Conservation (phyloP, 2,113 vertebrate genomes). For the Hydropotes inermis region DNA sequence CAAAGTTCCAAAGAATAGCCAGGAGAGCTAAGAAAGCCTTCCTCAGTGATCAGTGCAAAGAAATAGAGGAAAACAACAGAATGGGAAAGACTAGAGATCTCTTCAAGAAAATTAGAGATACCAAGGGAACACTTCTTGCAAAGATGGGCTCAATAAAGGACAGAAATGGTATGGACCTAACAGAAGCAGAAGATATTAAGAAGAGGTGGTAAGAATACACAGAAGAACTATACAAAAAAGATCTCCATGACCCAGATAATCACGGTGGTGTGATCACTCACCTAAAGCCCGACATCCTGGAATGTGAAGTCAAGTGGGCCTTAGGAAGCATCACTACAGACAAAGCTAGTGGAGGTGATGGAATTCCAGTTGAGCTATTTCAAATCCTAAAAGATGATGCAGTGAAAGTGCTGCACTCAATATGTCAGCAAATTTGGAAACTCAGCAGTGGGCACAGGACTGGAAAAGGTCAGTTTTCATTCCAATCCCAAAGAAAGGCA, state of each 20-base stretch:
- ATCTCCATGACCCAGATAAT: neutral
- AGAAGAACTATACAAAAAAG: neutral
- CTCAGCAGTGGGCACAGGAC: too few species aligned
- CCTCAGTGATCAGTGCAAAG: neutral
- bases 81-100: neutral
- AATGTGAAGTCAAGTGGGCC: too few species aligned
- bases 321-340: too few species aligned
- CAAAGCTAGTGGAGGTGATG: too few species aligned
- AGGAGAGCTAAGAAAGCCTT: neutral
- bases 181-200: neutral
- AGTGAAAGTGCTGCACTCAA: too few species aligned
- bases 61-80: neutral
- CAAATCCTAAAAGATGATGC: too few species aligned
- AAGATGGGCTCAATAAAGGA: neutral
- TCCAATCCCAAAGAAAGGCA: too few species aligned
- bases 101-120: neutral
- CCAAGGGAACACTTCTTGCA: neutral
- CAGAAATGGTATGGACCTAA: neutral
- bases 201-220: neutral
- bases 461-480: too few species aligned
- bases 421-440: too few species aligned
- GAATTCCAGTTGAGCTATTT: too few species aligned
- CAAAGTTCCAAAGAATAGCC: neutral
- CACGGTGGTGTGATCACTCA: too few species aligned
- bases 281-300: too few species aligned